phyloP scores from a whole-genome alignment of 2,113 vertebrate species.

The Ranitomeya variabilis region DNA sequence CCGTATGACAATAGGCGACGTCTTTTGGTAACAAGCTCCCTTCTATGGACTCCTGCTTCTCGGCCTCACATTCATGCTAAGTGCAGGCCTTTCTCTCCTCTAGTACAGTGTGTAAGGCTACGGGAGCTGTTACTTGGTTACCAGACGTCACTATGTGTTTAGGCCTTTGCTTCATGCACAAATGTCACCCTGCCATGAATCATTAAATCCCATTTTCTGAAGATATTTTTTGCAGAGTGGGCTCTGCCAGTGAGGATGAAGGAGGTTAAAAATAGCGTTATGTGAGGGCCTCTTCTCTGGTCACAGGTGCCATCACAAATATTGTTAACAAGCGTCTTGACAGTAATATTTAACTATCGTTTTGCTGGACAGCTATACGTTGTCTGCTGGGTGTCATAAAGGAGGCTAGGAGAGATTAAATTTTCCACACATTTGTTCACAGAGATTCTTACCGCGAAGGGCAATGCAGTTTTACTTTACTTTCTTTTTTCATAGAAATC shows the following conservation, averaged over 20 bases:
- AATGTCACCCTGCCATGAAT: slow-evolving; percentile 83
- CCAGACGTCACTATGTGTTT: slow-evolving; percentile 73
- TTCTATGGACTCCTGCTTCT: neutral
- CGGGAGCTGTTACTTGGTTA: slow-evolving; percentile 66
- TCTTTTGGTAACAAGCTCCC: neutral
- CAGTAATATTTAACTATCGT: slow-evolving; percentile 53
- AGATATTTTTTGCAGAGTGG: slow-evolving; percentile 75
- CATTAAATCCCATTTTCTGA: slow-evolving; percentile 78
- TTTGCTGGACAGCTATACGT: neutral
- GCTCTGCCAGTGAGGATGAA: slow-evolving; percentile 67
- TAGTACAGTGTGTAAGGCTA: slow-evolving; percentile 36
- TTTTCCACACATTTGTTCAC: neutral
- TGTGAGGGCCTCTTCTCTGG: slow-evolving; percentile 49
- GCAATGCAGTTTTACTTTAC: neutral
- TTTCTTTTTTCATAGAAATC: neutral
- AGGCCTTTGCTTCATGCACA: slow-evolving; percentile 70
- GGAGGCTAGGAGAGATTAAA: neutral
- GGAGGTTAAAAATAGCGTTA: slow-evolving; percentile 75
- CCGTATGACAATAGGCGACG: neutral
- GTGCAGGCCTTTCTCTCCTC: slow-evolving; percentile 38
- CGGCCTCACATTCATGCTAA: slow-evolving; percentile 6
- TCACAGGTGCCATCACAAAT: slow-evolving; percentile 57
- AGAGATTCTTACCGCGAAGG: neutral
- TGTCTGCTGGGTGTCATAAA: neutral
- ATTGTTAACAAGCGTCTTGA: slow-evolving; percentile 51